Evolutionary conservation across 2,113 vertebrate species (phyloP).

Genomic region (Cephalopholis sonnerati): DNA sequence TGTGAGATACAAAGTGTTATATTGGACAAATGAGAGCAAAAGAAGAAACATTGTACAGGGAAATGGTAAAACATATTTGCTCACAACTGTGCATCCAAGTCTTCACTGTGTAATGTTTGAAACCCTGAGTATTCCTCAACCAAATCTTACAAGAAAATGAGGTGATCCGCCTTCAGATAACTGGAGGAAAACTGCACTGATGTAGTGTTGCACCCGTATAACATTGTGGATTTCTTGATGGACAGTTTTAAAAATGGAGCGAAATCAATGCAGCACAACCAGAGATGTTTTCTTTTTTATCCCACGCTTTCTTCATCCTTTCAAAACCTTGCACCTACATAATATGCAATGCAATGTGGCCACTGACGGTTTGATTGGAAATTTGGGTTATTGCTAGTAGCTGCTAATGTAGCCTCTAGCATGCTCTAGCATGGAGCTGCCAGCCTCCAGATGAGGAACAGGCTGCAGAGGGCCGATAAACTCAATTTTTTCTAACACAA

Average conservation of each 20-base stretch:
- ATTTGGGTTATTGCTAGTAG: too few species aligned
- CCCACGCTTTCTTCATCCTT: not conserved
- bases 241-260: too few species aligned
- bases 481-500: too few species aligned
- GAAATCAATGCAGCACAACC: too few species aligned
- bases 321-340: not conserved
- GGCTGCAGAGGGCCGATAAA: too few species aligned
- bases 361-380: not conserved
- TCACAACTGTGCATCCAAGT: not conserved
- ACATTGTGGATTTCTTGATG: too few species aligned
- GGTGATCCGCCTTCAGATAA: too few species aligned
- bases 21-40: not conserved
- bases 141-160: not conserved
- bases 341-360: not conserved
- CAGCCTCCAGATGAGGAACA: not conserved
- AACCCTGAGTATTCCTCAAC: not conserved
- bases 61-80: not conserved
- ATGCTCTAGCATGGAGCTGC: not conserved
- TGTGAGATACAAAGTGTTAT: not conserved
- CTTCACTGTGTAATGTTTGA: not conserved
- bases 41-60: not conserved
- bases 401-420: too few species aligned
- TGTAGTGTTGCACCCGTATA: not conserved
- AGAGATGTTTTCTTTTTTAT: not conserved
- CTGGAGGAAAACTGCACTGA: not conserved